Evolutionary conservation across 2,888 invertebrate species (phyloP), one percentile per base, ranked within the genome.

Genomic region (Thera britannica): DNA sequence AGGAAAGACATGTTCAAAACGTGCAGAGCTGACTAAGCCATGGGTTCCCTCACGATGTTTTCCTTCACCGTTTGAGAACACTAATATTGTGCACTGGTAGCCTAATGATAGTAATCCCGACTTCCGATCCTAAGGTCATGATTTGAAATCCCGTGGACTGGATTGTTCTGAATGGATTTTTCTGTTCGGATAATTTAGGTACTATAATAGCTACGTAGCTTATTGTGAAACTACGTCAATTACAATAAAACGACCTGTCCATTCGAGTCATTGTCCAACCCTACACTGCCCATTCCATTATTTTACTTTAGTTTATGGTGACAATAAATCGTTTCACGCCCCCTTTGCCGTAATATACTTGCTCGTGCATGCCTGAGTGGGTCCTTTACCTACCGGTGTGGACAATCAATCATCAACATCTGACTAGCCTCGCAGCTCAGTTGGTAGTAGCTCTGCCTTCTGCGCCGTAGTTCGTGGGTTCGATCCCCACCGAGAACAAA

Each of bases 291-390:
- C 66, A 57, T 66, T 57, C 55, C 58, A 58, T 62, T 62, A 62
- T 67, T 62, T 67, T 58, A 67, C 62, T 51, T 62, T 51, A 59
- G 58, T 67, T 67, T 67, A 67, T 67, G 59, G 62, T 36, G 56
- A 58, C 67, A 63, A 63, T 67, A 67, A 62, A 67, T 63, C 56
- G 58, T 48, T 63, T 67, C 58, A 63, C 62, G 62, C 67, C 62
- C 48, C 62, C 62, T 66, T 67, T 67, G 49, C 49, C 58, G 54
- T 51, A 48, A 67, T 67, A 55, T 62, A 62, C 58, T 62, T 51
- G 51, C 60, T 52, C 34, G 44, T 35, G 48, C 58, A 64, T 61
- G 61, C 64, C 62, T 55, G 58, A 67, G 51, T 54, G 51, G 65
- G 58, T 61, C 58, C 44, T 67, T 70, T 61, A 52, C 9, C 44